Base-by-base conservation (phyloP, 2,888 invertebrate species). In the Agrilus mali region DNA sequence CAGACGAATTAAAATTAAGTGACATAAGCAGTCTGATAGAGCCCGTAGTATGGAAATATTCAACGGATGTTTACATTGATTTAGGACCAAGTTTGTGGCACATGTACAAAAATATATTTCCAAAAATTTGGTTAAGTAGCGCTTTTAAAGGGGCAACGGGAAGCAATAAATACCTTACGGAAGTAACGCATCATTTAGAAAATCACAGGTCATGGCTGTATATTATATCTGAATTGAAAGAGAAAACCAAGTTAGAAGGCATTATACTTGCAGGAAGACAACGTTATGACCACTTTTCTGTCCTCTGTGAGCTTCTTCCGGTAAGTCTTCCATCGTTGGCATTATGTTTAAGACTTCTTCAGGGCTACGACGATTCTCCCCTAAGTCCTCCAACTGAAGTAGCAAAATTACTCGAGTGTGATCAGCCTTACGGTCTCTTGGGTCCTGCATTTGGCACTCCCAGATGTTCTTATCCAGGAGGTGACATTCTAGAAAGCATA, bases 91-190 rank as follows among this genome's bases (percentile, higher is more conserved):
- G 52, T 41, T 51, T 75, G 17, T 75, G 75, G 77, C 69, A 73
- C 38, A 72, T 69, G 50, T 79, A 80, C 52, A 61, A 71, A 0
- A 54, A 64, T 5, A 66, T 76, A 8, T 90, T 89, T 63, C 66
- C 72, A 2, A 72, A 73, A 33, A 67, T 88, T 16, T 89, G 89
- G 87, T 72, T 83, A 36, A 88, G 86, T 0, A 80, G 86, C 46
- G 88, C 90, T 0, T 92, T 80, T 58, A 92, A 90, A 70, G 92
- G 89, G 0, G 80, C 81, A 1, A 78, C 78, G 37, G 75, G 74
- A 1, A 61, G 61, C 41, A 60, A 59, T 47, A 67, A 71, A 43
- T 69, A 70, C 15, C 59, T 76, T 1, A 77, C 80, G 0, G 67
- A 76, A 46, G 63, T 78, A 3, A 66, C 65, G 2, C 71, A 77